Percentiles rank a stretch among this genome's conserved stretches.
phyloP scores from a whole-genome alignment of 2,113 vertebrate species.

The Glaucomys volans region DNA sequence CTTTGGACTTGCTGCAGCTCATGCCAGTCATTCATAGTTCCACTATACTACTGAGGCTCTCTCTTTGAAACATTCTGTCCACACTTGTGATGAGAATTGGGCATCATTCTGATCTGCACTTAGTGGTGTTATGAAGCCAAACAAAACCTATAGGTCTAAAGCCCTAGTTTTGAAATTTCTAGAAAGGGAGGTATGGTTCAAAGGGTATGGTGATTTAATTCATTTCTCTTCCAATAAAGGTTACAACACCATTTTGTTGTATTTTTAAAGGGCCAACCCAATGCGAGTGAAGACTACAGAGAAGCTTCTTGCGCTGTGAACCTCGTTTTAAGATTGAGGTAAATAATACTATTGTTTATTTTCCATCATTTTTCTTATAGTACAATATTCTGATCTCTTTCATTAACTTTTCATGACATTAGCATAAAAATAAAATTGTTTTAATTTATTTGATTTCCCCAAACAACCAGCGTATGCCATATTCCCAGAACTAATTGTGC shows the following conservation, averaged over 20 bases:
- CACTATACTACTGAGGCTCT: neutral
- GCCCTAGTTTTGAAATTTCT: constrained; percentile 18
- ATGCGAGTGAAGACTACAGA: constrained; percentile 87
- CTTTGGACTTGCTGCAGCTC: neutral
- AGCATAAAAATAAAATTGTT: constrained; percentile 79
- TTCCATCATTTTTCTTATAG: constrained; percentile 59
- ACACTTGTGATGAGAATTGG: neutral
- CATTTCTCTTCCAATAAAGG: neutral
- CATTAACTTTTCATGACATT: constrained; percentile 82
- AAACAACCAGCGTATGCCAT: constrained; percentile 78
- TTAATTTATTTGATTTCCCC: constrained; percentile 78
- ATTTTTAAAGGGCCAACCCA: constrained; percentile 90
- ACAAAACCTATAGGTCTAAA: neutral
- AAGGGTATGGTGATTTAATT: neutral
- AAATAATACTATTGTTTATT: constrained; percentile 82
- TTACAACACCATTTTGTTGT: constrained; percentile 68
- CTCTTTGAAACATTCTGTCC: neutral
- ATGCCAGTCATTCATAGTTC: neutral
- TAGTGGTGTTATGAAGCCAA: neutral
- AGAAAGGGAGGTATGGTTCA: neutral
- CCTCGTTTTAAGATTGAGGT: constrained; percentile 98
- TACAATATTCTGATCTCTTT: constrained; percentile 71
- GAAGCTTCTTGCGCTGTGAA: constrained; percentile 92
- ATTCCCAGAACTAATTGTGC: constrained; percentile 82
- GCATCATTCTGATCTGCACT: neutral